phyloP scores from a whole-genome alignment of 1,140 invertebrate genomes.

The Oedothorax gibbosus region DNA sequence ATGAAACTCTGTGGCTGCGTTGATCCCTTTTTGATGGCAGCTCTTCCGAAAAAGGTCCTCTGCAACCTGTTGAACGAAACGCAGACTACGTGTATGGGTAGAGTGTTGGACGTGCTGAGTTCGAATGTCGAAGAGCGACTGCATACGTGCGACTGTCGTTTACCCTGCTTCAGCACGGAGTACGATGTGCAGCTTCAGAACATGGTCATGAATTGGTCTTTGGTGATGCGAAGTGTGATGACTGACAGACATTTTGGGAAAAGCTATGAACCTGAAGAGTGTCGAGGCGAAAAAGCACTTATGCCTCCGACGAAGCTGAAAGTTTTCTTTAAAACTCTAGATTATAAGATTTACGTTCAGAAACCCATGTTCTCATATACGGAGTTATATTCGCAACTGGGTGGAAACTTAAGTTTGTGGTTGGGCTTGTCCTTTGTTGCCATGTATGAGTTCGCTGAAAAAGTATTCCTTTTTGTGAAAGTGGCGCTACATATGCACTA shows the following conservation, averaged over 20 bases:
- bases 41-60: neutral
- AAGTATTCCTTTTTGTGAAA: neutral
- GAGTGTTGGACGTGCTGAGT: neutral
- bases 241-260: no score
- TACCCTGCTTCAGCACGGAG: constrained; percentile 9
- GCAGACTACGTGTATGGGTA: constrained; percentile 7
- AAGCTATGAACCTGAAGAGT: no score
- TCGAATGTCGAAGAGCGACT: neutral
- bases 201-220: no score
- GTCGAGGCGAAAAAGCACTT: no score
- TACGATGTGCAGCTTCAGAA: neutral
- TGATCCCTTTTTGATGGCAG: constrained; percentile 3
- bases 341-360: constrained; percentile 27
- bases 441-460: constrained; percentile 33
- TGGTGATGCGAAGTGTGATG: no score
- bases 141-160: constrained; percentile 9
- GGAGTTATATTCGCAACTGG: constrained; percentile 33
- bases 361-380: constrained; percentile 19
- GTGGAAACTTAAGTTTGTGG: constrained; percentile 49
- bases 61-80: constrained; percentile 22
- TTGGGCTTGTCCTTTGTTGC: constrained; percentile 41
- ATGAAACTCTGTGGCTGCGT: constrained; percentile 1
- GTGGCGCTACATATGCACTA: no score
- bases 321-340: constrained; percentile 4
- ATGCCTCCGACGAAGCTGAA: neutral